A percentile compares a stretch with the other conserved stretches of the same genome.
Conservation (phyloP, 2,113 vertebrate genomes). For the Panthera leo region DNA sequence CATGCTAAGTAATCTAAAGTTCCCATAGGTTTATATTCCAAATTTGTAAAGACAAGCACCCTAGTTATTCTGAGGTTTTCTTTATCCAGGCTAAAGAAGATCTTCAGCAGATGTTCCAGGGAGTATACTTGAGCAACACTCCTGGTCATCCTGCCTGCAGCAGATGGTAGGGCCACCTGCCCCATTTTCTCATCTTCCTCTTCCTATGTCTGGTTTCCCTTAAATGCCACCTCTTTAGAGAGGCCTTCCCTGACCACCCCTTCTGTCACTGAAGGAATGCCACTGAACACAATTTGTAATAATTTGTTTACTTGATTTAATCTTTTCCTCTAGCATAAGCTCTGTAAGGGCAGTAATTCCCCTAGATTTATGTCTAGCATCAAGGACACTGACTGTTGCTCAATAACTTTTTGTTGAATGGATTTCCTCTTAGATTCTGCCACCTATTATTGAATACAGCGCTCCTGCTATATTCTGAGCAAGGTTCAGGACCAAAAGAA, state of each 20-base stretch:
- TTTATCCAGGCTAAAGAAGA: background rate
- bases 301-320: background rate
- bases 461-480: background rate
- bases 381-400: background rate
- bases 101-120: background rate
- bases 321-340: background rate
- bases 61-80: background rate
- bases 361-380: background rate
- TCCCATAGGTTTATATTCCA: background rate
- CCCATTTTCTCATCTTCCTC: background rate
- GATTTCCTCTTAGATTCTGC: background rate
- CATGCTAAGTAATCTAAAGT: background rate
- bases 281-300: background rate
- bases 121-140: accelerated
- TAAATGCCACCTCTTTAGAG: background rate
- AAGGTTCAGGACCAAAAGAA: background rate
- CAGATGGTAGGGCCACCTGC: background rate
- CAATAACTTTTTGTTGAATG: background rate
- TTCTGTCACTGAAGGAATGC: background rate
- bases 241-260: background rate
- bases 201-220: background rate
- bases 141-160: too few relatives aligned
- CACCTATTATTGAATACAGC: background rate
- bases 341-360: background rate
- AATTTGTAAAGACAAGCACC: background rate